Conservation (phyloP, 2,797 vertebrate genomes). For the Denticeps clupeoides region DNA sequence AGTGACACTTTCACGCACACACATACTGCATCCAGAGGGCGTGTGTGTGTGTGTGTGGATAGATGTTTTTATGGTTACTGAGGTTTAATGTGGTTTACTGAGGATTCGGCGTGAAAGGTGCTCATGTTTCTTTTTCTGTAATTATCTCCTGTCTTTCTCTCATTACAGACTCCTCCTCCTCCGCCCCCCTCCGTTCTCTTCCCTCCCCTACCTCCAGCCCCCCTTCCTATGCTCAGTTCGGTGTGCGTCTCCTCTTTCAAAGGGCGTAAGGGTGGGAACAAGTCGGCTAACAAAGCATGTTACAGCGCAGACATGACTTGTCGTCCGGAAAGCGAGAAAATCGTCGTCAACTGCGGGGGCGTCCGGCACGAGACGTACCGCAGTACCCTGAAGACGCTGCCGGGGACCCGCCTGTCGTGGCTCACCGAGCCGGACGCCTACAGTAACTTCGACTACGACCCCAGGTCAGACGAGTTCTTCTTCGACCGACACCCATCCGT, state of each 20-base stretch:
- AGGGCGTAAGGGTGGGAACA: constrained; percentile 88
- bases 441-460: constrained; percentile 86
- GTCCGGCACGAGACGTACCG: constrained; percentile 90
- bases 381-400: constrained; percentile 84
- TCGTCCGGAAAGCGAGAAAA: constrained; percentile 88
- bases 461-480: constrained; percentile 84
- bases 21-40: no score
- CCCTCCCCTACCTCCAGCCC: constrained; percentile 27
- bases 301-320: constrained; percentile 89
- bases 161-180: constrained; percentile 34
- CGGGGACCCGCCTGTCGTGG: constrained; percentile 81
- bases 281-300: constrained; percentile 86
- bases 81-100: no score
- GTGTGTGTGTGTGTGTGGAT: no score
- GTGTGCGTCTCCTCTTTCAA: constrained; percentile 91
- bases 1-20: no score
- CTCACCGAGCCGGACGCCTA: constrained; percentile 81
- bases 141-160: constrained; percentile 46
- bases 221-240: constrained; percentile 84
- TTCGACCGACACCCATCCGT: constrained; percentile 86
- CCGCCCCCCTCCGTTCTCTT: constrained; percentile 40
- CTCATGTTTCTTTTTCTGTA: constrained; percentile 26
- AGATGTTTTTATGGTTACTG: constrained; percentile 4
- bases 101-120: no score
- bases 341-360: constrained; percentile 92